phyloP scores from a whole-genome alignment of 1,140 invertebrate species.

The Adelges cooleyi region DNA sequence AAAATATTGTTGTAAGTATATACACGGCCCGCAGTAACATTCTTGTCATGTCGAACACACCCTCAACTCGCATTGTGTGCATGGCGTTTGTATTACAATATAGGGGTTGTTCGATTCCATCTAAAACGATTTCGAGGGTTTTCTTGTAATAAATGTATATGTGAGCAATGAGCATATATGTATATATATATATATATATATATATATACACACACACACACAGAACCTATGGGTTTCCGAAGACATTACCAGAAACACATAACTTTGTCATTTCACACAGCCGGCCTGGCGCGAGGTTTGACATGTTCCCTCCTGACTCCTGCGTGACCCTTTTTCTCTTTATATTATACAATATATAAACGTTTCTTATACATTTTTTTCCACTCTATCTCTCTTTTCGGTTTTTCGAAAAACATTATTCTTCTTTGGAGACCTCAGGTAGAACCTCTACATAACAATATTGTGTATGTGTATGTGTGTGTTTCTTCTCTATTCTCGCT shows the following conservation, averaged over 20 bases:
- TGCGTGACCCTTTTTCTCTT: conserved; percentile 9
- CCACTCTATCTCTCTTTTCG: neutral
- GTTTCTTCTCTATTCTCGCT: neutral
- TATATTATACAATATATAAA: conserved; percentile 16
- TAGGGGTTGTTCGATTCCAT: conserved; percentile 10
- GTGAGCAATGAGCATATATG: no score
- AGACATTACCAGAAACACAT: conserved; percentile 26
- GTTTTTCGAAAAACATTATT: conserved; percentile 15
- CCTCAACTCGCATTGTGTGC: conserved; percentile 5
- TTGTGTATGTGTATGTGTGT: neutral
- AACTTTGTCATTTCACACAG: conserved; percentile 25
- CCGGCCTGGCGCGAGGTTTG: neutral
- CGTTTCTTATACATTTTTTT: neutral
- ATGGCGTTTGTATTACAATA: neutral
- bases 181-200: no score
- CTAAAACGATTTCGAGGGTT: conserved; percentile 21
- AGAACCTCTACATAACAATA: neutral
- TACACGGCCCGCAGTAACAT: conserved; percentile 13
- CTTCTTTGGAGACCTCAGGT: neutral
- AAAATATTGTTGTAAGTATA: neutral
- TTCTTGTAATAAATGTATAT: neutral
- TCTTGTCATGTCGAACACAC: conserved; percentile 18
- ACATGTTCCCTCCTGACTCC: conserved; percentile 21
- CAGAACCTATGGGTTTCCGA: neutral
- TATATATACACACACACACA: neutral